Evolutionary conservation across 2,113 vertebrate species (phyloP), one percentile per base, ranked within the genome.

Genomic region (Seriola dumerili): DNA sequence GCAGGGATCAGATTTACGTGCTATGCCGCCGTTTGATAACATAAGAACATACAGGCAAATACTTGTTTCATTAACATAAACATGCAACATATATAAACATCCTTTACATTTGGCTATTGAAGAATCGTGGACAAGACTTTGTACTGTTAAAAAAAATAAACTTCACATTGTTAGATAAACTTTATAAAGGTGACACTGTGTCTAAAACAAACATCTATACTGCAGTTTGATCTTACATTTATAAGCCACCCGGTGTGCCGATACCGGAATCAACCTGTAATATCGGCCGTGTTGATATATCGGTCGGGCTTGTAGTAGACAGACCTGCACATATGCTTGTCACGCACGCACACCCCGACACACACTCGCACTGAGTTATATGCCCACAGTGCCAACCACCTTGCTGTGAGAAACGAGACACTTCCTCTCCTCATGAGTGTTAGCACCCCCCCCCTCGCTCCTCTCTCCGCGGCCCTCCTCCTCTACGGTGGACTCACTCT

Each of bases 401-500:
- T 83, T 4, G 63, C 81, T 84, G 70, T 72, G 85, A 82, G 76
- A 70, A 78, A 88, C 19, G 68, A 83, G 85, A 63, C 75, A 29
- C 85, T 76, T 75, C 71, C 55, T 54, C 13, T 67, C 76, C 65
- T 72, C 62, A 13, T 81, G 65, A 78, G 72, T 19, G 46, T 79
- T 65, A 13, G 38, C 63, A 14, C 44, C 76, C 12, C 52, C 76
- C 82, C 66, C 67, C 42, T 70, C 4, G 12, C 62, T 66, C 61
- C 63, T 34, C 63, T 34, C 54, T 61, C 46, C 57, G 3, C 42
- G n/a, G 23, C 70, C 36, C 10, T 8, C 75, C 61, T 69, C 67
- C 67, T 59, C 75, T 5, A 14, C 5, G 17, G 62, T 78, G 87
- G 77, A 89, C 86, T 83, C 82, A 5, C 70, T 87, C 73, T 89